Evolutionary conservation across 2,888 invertebrate species (phyloP).

Genomic region (Coenonympha glycerion): DNA sequence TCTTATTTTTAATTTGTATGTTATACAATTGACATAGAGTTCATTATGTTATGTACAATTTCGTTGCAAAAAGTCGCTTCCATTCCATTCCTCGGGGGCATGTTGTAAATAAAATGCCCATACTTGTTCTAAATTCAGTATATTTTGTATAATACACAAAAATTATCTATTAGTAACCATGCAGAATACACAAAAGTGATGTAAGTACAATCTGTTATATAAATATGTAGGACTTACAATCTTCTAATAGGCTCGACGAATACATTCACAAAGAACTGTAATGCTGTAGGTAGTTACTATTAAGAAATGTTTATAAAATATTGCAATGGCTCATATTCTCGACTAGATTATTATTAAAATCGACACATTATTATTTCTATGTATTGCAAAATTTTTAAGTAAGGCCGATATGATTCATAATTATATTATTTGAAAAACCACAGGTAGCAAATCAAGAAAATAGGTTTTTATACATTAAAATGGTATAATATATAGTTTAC

Average conservation of each 20-base stretch:
- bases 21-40: too few species aligned
- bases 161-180: conserved; percentile 49
- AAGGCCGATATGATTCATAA: conserved; percentile 17
- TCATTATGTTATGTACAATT: too few species aligned
- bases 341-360: conserved; percentile 69
- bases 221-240: conserved; percentile 32
- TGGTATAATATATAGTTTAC: neutral
- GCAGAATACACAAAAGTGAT: conserved; percentile 40
- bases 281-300: conserved; percentile 26
- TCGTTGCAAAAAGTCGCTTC: too few species aligned
- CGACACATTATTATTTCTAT: conserved; percentile 62
- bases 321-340: conserved; percentile 74
- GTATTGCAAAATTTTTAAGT: conserved; percentile 44
- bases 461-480: neutral
- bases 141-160: conserved; percentile 49
- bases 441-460: neutral
- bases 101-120: neutral
- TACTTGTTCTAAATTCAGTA: conserved; percentile 35
- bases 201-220: conserved; percentile 30
- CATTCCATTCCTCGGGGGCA: too few species aligned
- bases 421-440: neutral
- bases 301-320: conserved; percentile 42
- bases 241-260: conserved; percentile 25
- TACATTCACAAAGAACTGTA: conserved; percentile 22
- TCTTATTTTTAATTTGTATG: too few species aligned